A percentile compares a stretch with the other conserved stretches of the same genome.
Conservation (phyloP, 1,140 invertebrate genomes). For the Drosophila mayri region DNA sequence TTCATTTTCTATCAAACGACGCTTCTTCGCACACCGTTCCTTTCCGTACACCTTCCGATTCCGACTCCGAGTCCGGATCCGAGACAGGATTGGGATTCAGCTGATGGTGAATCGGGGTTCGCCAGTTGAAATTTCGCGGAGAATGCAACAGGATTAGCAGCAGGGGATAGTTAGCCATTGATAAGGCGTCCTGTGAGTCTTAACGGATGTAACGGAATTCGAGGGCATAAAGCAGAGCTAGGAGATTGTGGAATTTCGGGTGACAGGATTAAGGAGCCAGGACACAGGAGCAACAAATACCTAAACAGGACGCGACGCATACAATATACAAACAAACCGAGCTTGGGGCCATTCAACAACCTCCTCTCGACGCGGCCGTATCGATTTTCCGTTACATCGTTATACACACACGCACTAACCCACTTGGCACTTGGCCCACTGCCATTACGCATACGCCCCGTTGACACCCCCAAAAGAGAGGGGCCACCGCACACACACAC, state of each 20-base stretch:
- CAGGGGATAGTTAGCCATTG: slow-evolving; percentile 1
- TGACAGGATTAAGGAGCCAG: not conserved
- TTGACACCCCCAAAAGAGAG: slow-evolving; percentile 30
- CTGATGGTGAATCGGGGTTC: slow-evolving; percentile 23
- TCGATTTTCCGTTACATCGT: slow-evolving; percentile 81
- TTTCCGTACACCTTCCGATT: slow-evolving; percentile 34
- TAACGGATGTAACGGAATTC: slow-evolving; percentile 20
- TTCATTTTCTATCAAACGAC: slow-evolving; percentile 46
- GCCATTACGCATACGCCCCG: slow-evolving; percentile 73
- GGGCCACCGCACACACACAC: not conserved
- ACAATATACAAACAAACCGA: slow-evolving; percentile 34
- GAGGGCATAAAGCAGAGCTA: not conserved
- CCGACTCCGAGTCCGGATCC: slow-evolving; percentile 29
- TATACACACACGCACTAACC: slow-evolving; percentile 81
- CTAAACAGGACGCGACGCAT: not conserved
- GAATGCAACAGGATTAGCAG: slow-evolving; percentile 32
- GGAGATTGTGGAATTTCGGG: slow-evolving; percentile 10
- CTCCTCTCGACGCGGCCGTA: slow-evolving; percentile 55
- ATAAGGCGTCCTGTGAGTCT: not conserved
- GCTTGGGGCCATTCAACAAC: slow-evolving; percentile 63
- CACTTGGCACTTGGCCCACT: slow-evolving; percentile 58
- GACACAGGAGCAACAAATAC: slow-evolving; percentile 32
- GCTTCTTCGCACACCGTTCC: slow-evolving; percentile 54
- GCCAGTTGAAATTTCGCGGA: slow-evolving; percentile 23
- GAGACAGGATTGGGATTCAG: slow-evolving; percentile 26